Base-by-base conservation (phyloP, 1,140 invertebrate genomes). In the Globodera ellingtonae region DNA sequence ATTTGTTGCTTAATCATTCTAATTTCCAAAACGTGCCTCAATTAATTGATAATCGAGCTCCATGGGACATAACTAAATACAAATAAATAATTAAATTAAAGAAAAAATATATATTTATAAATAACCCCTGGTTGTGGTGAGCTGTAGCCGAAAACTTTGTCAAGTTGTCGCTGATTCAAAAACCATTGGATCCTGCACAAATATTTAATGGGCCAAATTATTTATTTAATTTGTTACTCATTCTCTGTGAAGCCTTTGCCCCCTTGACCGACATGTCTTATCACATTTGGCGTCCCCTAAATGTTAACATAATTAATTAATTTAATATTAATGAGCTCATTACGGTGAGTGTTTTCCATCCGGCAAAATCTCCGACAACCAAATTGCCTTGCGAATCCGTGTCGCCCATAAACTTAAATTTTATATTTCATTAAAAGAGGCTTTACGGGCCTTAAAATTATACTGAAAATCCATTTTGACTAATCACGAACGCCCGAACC, bases 331-430 rank as follows among this genome's bases (percentile, higher is more conserved):
- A 62, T 44, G 1, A 3, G 1, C 59, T 13, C 2, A 65, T 62
- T 35, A 75, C 84, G 10, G 66, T 70, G 5, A 85, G 69, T 1
- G 84, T 86, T 69, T 44, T 75, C 78, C 82, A 85, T 8, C 44
- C 24, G 0, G 78, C 56, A 50, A 87, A 85, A 15, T 71, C 67
- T 7, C 84, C 84, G 76, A 62, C 73, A 18, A 82, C 76, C 47
- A 85, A 78, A 79, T 84, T 83, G 15, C 84, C 84, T 56, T 85
- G 72, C 0, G 82, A 81, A 69, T 89, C 87, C 8, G 86, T 83
- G 47, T 72, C 78, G 35, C 90, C 90, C 44, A 88, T 79, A 59
- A 89, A 88, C 50, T 85, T 48, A 72, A 72, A 44, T 72, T 72
- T 48, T 8, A 18, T 50, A 73, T 7, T 7, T 18, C 0, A 13